phyloP scores from a whole-genome alignment of 2,113 vertebrate genomes.

The Lasiurus borealis region DNA sequence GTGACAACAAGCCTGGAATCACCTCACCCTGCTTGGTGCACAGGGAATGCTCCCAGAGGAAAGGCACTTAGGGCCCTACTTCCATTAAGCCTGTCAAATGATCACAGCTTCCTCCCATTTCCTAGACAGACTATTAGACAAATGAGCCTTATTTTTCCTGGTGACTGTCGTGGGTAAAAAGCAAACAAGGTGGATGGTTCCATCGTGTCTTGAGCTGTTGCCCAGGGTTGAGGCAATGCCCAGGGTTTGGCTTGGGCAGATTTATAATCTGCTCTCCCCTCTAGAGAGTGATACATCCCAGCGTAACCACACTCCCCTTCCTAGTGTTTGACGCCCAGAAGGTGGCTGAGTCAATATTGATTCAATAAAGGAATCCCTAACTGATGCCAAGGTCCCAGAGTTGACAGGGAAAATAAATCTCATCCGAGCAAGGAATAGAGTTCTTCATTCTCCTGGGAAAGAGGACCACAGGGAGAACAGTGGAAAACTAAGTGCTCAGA shows the following conservation, averaged over 20 bases:
- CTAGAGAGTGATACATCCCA: neutral
- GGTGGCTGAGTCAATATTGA: neutral
- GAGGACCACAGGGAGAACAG: neutral
- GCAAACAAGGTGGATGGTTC: neutral
- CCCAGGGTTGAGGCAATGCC: neutral
- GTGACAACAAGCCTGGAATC: neutral
- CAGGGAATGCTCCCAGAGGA: neutral
- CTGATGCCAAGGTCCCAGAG: neutral
- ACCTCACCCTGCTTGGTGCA: no score
- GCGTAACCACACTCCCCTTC: neutral
- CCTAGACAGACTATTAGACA: conserved; percentile 24
- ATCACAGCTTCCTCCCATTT: conserved; percentile 25
- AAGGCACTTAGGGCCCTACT: conserved; percentile 4
- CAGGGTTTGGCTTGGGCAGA: neutral
- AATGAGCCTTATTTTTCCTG: neutral
- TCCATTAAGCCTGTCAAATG: neutral
- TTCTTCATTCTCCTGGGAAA: neutral
- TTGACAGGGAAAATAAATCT: conserved; percentile 51
- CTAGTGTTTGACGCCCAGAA: neutral
- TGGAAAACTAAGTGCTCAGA: neutral
- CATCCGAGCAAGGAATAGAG: conserved; percentile 2
- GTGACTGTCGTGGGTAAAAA: neutral
- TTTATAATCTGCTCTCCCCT: neutral
- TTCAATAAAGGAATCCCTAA: conserved; percentile 23
- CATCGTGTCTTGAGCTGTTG: neutral